Conservation (phyloP, 2,888 invertebrate genomes). For the Rosalia funebris region DNA sequence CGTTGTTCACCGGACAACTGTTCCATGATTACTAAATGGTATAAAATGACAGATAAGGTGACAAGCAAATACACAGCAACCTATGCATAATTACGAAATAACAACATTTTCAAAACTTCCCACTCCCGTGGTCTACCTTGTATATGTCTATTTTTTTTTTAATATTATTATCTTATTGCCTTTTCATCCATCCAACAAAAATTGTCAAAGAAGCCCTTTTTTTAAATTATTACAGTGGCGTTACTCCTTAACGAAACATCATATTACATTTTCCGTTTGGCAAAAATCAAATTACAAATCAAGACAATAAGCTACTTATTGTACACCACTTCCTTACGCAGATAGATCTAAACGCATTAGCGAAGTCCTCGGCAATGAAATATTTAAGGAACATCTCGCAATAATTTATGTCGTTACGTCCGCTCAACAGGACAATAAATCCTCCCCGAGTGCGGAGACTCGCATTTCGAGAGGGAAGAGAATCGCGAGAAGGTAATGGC, state of each 20-base stretch:
- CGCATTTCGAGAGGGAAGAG: neutral
- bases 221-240: too few relatives aligned
- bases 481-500: constrained; percentile 8
- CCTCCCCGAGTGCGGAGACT: constrained; percentile 15
- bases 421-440: constrained; percentile 16
- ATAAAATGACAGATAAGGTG: too few relatives aligned
- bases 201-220: neutral
- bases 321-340: neutral
- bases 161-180: too few relatives aligned
- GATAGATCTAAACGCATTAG: neutral
- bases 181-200: neutral
- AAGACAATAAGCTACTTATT: neutral
- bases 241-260: neutral
- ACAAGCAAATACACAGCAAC: too few relatives aligned
- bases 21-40: too few relatives aligned
- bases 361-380: neutral
- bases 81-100: too few relatives aligned
- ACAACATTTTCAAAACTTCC: too few relatives aligned
- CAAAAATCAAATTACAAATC: neutral
- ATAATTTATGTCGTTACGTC: neutral
- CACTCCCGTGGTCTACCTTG: neutral
- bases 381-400: neutral
- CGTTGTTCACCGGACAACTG: too few relatives aligned
- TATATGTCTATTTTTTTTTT: neutral
- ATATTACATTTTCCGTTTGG: neutral